Percentiles rank a stretch among this genome's conserved stretches.
Conservation (phyloP, 2,113 vertebrate species). For the Sinocyclocheilus rhinocerous region DNA sequence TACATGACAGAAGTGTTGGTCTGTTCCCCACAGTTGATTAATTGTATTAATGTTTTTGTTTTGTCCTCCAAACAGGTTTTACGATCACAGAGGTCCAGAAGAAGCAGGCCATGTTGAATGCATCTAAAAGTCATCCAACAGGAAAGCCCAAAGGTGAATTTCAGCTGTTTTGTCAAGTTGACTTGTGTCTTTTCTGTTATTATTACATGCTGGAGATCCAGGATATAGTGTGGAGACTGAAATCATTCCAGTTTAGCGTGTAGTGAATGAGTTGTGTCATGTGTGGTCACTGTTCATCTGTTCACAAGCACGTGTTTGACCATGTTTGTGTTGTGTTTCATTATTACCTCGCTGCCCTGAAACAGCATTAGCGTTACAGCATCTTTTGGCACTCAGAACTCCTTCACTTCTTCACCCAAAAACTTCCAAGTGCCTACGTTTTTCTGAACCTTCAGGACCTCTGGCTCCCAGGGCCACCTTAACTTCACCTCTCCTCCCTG, state of each 20-base stretch:
- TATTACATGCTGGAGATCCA: background rate
- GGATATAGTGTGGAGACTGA: background rate
- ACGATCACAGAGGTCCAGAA: conserved; percentile 92
- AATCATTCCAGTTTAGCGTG: background rate
- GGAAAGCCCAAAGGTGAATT: conserved; percentile 91
- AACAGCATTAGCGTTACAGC: conserved; percentile 44
- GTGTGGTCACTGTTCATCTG: background rate
- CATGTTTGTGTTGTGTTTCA: conserved; percentile 39
- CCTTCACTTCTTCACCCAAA: conserved; percentile 56
- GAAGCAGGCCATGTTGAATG: conserved; percentile 94
- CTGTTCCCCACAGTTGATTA: background rate
- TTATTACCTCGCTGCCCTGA: background rate
- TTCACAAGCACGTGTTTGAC: conserved; percentile 17
- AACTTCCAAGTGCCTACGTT: conserved; percentile 55
- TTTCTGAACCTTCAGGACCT: conserved; percentile 48
- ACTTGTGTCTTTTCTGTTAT: background rate
- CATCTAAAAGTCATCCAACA: conserved; percentile 83
- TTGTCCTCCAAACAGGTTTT: conserved; percentile 79
- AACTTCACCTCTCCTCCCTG: conserved; percentile 48
- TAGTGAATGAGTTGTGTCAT: background rate
- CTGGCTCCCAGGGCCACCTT: conserved; percentile 38
- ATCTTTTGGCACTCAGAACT: conserved; percentile 53
- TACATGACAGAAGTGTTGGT: background rate
- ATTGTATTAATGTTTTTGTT: background rate
- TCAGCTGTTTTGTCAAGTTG: background rate